Evolutionary conservation across 64 coral and sea anemone species (phyloP).

Genomic region (Montipora capricornis): DNA sequence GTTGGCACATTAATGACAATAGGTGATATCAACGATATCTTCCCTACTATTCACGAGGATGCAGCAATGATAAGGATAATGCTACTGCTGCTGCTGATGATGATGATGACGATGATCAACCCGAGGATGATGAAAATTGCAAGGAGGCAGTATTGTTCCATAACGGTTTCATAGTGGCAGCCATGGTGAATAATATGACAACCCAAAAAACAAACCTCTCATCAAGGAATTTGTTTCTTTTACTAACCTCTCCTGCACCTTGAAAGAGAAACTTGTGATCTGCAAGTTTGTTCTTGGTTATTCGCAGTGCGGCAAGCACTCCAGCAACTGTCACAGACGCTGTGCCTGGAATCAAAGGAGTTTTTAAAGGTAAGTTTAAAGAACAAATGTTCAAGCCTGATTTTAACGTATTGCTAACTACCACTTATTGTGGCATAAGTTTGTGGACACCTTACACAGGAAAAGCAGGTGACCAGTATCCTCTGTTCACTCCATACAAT

Average conservation of each 20-base stretch:
- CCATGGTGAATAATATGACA: not conserved
- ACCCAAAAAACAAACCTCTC: not conserved
- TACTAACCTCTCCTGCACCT: conserved; percentile 92
- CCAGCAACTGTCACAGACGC: conserved; percentile 95
- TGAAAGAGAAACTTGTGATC: conserved; percentile 94
- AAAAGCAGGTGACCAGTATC: no score
- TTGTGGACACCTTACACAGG: no score
- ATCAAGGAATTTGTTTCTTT: not conserved
- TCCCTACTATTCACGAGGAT: no score
- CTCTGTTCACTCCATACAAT: no score
- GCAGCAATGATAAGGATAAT: no score
- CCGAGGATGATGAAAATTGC: no score
- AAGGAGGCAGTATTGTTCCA: no score
- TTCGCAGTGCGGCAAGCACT: conserved; percentile 79
- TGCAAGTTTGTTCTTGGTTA: conserved; percentile 89
- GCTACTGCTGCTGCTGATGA: no score
- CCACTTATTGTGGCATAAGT: no score
- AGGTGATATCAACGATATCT: no score
- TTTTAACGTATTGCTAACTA: not conserved
- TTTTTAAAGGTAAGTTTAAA: not conserved
- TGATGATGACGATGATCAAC: no score
- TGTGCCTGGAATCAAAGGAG: conserved; percentile 65
- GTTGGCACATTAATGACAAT: no score
- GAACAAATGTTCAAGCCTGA: not conserved
- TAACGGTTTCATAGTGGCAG: not conserved